A percentile compares a stretch with the other conserved stretches of the same genome.
Conservation (phyloP, 2,113 vertebrate genomes). For the Electrona antarctica region DNA sequence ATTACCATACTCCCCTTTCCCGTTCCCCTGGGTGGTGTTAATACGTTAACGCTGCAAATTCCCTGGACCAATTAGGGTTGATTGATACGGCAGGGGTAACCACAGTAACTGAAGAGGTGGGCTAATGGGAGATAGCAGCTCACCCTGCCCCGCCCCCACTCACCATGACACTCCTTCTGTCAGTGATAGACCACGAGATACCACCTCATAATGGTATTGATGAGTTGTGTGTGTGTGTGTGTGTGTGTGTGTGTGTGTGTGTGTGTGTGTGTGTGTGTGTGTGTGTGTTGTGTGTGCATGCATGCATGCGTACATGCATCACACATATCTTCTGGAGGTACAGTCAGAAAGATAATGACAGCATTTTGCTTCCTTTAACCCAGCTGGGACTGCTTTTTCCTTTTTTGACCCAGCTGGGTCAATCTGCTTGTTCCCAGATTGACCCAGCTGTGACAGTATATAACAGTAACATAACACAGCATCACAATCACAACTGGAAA, state of each 20-base stretch:
- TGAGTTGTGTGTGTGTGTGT: not conserved
- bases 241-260: not conserved
- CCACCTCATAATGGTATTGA: constrained; percentile 10
- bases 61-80: constrained; percentile 39
- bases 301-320: too few species aligned
- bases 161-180: not conserved
- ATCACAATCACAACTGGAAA: too few species aligned
- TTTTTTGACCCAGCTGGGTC: too few species aligned
- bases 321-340: too few species aligned
- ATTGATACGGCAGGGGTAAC: constrained; percentile 44
- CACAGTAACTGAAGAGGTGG: constrained; percentile 9
- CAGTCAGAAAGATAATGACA: too few species aligned
- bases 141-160: not conserved
- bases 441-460: too few species aligned
- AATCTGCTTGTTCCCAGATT: too few species aligned
- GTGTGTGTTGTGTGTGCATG: too few species aligned
- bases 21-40: constrained; percentile 19
- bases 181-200: constrained; percentile 31
- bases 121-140: constrained; percentile 17
- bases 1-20: not conserved
- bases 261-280: too few species aligned
- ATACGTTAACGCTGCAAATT: constrained; percentile 31
- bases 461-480: too few species aligned
- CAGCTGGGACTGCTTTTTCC: too few species aligned
- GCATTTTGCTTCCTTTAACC: too few species aligned